phyloP scores from a whole-genome alignment of 2,113 vertebrate genomes.

The Ranitomeya imitator region DNA sequence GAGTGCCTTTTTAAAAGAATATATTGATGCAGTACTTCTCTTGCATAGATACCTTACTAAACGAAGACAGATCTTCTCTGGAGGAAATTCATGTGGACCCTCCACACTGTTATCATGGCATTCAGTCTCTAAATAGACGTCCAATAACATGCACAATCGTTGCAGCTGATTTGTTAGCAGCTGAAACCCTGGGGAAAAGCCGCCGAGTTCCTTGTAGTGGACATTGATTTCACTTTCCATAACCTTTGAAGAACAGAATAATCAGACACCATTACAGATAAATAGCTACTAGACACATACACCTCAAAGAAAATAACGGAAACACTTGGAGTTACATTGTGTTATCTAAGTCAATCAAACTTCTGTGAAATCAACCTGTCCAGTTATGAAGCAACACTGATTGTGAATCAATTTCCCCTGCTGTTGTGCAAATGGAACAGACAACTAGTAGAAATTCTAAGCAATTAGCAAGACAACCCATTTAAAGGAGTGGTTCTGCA shows the following conservation, averaged over 20 bases:
- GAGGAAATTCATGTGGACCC: slow-evolving; percentile 92
- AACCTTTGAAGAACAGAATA: slow-evolving; percentile 71
- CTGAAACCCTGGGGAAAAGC: slow-evolving; percentile 87
- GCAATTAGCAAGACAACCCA: too few relatives aligned
- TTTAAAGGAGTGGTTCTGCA: too few relatives aligned
- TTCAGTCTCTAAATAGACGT: slow-evolving; percentile 95
- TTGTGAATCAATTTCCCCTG: too few relatives aligned
- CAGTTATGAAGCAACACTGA: too few relatives aligned
- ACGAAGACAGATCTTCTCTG: slow-evolving; percentile 97
- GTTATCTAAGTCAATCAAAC: too few relatives aligned
- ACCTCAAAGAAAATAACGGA: too few relatives aligned
- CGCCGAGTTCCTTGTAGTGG: slow-evolving; percentile 86
- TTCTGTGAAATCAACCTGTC: too few relatives aligned
- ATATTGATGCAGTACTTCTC: not conserved
- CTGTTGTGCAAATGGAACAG: too few relatives aligned
- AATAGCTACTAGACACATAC: too few relatives aligned
- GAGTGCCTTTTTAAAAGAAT: too few relatives aligned
- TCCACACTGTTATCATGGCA: slow-evolving; percentile 89
- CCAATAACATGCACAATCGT: slow-evolving; percentile 89
- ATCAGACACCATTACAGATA: not conserved
- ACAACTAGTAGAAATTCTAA: too few relatives aligned
- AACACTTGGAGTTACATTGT: too few relatives aligned
- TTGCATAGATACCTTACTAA: slow-evolving; percentile 81
- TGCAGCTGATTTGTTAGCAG: slow-evolving; percentile 96
- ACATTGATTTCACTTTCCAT: slow-evolving; percentile 95